Evolutionary conservation across 2,113 vertebrate genomes (phyloP).

Genomic region (Mesitornis unicolor): DNA sequence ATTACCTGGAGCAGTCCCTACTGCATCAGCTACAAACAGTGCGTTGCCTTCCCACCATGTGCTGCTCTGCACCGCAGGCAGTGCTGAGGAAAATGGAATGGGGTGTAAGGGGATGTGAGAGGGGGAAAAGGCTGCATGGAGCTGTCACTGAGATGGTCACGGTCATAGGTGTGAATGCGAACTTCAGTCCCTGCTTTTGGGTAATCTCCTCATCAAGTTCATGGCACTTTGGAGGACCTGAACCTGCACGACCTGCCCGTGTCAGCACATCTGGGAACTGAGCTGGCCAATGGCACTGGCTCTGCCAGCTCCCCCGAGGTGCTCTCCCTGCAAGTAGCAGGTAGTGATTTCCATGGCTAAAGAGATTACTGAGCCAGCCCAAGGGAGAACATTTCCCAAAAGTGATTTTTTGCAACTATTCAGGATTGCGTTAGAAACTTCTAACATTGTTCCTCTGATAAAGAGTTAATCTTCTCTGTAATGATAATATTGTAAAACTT

Average conservation of each 20-base stretch:
- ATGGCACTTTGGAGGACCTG: neutral
- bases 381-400: neutral
- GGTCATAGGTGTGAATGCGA: rapidly evolving
- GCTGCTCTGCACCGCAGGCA: neutral
- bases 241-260: rapidly evolving
- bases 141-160: rapidly evolving
- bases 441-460: neutral
- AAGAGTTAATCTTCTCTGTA: neutral
- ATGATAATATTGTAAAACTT: neutral
- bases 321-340: no score
- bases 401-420: neutral
- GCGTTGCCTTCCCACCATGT: neutral
- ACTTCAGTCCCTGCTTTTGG: neutral
- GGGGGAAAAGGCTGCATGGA: neutral
- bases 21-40: neutral
- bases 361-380: neutral
- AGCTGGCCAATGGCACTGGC: no score
- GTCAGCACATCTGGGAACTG: neutral
- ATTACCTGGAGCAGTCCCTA: neutral
- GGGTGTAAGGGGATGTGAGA: neutral
- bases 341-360: neutral
- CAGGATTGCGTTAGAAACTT: neutral
- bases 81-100: neutral
- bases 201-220: neutral
- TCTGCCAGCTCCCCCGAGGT: no score